These are phyloP conservation scores for Aphelinus atriplicis DNA, from an alignment of 1,140 invertebrate species.

Conservation along the genomic window DNA sequence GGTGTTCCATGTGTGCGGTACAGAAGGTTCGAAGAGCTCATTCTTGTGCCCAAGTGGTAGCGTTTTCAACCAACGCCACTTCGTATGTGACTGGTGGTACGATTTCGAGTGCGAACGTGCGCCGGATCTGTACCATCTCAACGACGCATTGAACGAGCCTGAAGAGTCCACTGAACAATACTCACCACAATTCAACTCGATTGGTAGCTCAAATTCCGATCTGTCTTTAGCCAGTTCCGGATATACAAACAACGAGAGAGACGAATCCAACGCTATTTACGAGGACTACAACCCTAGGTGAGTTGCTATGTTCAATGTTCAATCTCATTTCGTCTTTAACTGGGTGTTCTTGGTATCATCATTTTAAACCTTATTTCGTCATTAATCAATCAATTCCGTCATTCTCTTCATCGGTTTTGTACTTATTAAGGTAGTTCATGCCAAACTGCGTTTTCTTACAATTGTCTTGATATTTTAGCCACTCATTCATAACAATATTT, in stretches of 20 bases:
- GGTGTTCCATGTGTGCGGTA: slow-evolving; percentile 71
- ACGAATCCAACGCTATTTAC: slow-evolving; percentile 26
- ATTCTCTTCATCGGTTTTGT: no score
- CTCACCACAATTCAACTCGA: slow-evolving; percentile 7
- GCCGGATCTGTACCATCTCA: slow-evolving; percentile 61
- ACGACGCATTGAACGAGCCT: slow-evolving; percentile 51
- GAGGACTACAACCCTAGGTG: slow-evolving; percentile 10
- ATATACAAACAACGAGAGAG: slow-evolving; percentile 15
- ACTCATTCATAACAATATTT: no score
- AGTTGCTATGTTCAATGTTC: no score
- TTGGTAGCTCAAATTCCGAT: slow-evolving; percentile 30
- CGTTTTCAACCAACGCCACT: slow-evolving; percentile 69
- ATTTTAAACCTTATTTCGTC: no score
- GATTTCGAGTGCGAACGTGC: slow-evolving; percentile 66
- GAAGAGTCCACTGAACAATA: neutral
- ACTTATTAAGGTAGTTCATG: no score
- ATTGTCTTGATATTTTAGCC: no score
- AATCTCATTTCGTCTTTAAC: no score
- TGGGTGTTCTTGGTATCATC: no score
- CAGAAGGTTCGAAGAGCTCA: slow-evolving; percentile 64
- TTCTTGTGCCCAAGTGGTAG: slow-evolving; percentile 70
- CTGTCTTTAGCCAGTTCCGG: slow-evolving; percentile 48
- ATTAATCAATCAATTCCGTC: no score
- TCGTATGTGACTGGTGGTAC: slow-evolving; percentile 72
- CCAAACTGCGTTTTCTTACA: no score